These are phyloP conservation scores for Koerneria pararmatus DNA, from an alignment of 2,888 invertebrate species.

Conservation along the genomic window DNA sequence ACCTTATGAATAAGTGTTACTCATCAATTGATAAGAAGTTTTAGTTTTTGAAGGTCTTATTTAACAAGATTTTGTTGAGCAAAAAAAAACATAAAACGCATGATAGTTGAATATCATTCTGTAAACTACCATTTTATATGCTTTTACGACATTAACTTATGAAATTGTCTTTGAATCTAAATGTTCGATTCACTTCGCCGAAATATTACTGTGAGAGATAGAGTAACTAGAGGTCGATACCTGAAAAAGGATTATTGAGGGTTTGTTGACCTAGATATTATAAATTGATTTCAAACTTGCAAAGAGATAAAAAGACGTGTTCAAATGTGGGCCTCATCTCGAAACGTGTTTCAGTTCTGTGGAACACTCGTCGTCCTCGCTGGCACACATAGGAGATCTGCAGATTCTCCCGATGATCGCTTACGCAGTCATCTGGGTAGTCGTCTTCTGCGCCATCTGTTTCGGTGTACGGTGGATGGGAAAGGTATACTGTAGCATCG, in stretches of 20 bases:
- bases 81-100: neutral
- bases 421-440: slow-evolving; percentile 51
- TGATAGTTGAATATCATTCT: neutral
- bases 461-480: slow-evolving; percentile 60
- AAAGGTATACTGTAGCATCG: no score
- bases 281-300: no score
- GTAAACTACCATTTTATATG: neutral
- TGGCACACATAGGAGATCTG: slow-evolving; percentile 50
- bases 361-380: slow-evolving; percentile 46
- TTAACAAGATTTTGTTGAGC: neutral
- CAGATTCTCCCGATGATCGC: slow-evolving; percentile 47
- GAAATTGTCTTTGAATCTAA: no score
- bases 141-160: no score
- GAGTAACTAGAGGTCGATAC: no score
- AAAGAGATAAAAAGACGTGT: no score
- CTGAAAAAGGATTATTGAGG: no score
- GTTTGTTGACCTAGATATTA: neutral
- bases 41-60: neutral
- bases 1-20: no score
- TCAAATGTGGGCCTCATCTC: neutral
- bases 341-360: slow-evolving; percentile 34
- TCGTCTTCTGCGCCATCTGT: slow-evolving; percentile 54
- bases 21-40: no score
- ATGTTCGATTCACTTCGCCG: no score
- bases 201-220: no score